Evolutionary conservation across 2,888 invertebrate genomes (phyloP).

Genomic region (Yponomeuta evonymella): DNA sequence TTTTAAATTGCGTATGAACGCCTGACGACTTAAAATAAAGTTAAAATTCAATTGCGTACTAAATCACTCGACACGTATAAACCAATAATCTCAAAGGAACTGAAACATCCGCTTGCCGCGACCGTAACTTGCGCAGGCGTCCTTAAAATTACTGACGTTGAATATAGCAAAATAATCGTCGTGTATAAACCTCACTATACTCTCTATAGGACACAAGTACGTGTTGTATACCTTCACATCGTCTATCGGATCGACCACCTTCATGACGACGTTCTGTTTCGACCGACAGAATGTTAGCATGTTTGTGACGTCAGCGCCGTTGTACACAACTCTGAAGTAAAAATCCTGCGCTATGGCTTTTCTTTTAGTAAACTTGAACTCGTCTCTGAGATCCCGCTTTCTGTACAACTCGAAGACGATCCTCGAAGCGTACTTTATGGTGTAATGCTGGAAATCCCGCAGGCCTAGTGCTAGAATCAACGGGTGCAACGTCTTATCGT

Average conservation of each 20-base stretch:
- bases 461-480: constrained; percentile 88
- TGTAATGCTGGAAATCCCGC: constrained; percentile 76
- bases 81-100: constrained; percentile 18
- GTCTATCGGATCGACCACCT: constrained; percentile 54
- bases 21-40: no score
- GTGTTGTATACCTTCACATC: constrained; percentile 54
- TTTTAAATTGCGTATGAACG: no score
- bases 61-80: not conserved
- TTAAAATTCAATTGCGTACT: constrained; percentile 19
- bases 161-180: constrained; percentile 89
- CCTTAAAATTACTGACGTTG: constrained; percentile 92
- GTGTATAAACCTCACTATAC: constrained; percentile 90
- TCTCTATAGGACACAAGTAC: constrained; percentile 89
- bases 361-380: constrained; percentile 71
- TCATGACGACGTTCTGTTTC: constrained; percentile 69
- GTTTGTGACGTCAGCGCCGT: constrained; percentile 91
- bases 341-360: constrained; percentile 80
- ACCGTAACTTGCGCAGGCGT: constrained; percentile 80
- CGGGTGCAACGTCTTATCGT: constrained; percentile 93
- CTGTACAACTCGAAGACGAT: constrained; percentile 92
- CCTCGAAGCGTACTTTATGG: constrained; percentile 90
- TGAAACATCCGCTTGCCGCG: constrained; percentile 39
- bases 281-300: constrained; percentile 87
- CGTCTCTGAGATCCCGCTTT: constrained; percentile 69
- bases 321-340: constrained; percentile 88